Base-by-base conservation (phyloP, 2,888 invertebrate genomes). In the Pegoplata infirma region DNA sequence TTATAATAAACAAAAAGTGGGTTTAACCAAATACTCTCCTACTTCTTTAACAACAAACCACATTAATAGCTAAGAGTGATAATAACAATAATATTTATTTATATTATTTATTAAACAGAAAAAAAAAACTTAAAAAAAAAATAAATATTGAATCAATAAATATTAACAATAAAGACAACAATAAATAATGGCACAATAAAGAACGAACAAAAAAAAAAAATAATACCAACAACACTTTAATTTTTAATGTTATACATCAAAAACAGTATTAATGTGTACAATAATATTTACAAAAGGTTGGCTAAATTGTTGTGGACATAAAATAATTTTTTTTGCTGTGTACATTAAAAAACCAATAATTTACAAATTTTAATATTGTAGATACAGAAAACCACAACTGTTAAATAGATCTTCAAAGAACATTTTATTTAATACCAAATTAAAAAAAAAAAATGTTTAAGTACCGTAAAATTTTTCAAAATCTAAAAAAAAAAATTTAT, bases 191-290 rank as follows among this genome's bases (percentile, higher is more conserved):
- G n/a, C n/a, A n/a, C n/a, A n/a, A n/a, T n/a, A n/a, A n/a, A n/a
- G n/a, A n/a, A 19, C 16, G 8, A 61, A 17, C 12, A 19, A 47
- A 7, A 61, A 28, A 6, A 14, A 46, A 32, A 16, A 25, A 19
- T 4, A 10, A 47, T 47, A 16, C 8, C 16, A 25, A 28, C 16
- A 28, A 47, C 25, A 47, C 28, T n/a, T n/a, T 23, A 28, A 32
- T 12, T 23, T 47, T 32, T 46, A 46, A 71, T 44, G 28, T 16
- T 21, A 3, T 47, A 19, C 36, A 47, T 47, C n/a, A n/a, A 14
- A 47, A 47, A 14, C 47, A 23, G 21, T 17, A 23, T 55, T 63
- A 32, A 46, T 59, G 23, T 66, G 17, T 59, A 3, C 10, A 23
- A 55, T 17, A 63, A 56, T 17, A 36, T 40, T 32, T 4, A 36